Conservation (phyloP, 2,113 vertebrate species). For the Brevimyrus niger region DNA sequence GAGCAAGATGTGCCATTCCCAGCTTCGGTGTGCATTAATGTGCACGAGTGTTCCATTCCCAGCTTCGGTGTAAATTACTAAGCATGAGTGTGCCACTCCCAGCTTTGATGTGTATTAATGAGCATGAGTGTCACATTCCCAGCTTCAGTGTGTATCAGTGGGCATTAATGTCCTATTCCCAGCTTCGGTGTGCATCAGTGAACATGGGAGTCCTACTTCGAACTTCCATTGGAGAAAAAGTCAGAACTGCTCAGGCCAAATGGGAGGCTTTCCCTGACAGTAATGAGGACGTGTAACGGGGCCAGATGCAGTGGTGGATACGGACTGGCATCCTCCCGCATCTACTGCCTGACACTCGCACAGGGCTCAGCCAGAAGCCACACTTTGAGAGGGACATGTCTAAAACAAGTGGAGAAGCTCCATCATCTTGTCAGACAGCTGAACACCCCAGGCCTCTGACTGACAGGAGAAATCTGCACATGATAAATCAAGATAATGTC, state of each 20-base stretch:
- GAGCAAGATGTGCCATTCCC: neutral
- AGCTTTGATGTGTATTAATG: neutral
- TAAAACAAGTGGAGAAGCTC: neutral
- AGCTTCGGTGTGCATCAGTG: neutral
- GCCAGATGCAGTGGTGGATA: neutral
- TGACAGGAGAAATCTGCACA: neutral
- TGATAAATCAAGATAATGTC: slow-evolving; percentile 2
- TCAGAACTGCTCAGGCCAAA: neutral
- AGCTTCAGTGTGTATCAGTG: neutral
- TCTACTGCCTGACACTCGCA: neutral
- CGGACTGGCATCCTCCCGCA: neutral
- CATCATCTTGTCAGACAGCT: neutral
- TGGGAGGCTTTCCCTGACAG: neutral
- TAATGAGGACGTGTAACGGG: neutral
- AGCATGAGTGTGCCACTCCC: neutral
- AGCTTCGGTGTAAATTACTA: neutral
- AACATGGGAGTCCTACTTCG: neutral
- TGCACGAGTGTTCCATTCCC: neutral
- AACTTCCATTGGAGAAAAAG: neutral
- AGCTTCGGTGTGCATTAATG: neutral
- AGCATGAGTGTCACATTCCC: neutral
- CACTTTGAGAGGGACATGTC: neutral
- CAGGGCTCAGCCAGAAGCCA: neutral
- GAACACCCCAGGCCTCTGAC: neutral
- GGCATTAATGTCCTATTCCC: neutral